Percentiles rank a stretch among this genome's conserved stretches.
Conservation (phyloP, 2,797 vertebrate genomes). For the Hyperoplus immaculatus region DNA sequence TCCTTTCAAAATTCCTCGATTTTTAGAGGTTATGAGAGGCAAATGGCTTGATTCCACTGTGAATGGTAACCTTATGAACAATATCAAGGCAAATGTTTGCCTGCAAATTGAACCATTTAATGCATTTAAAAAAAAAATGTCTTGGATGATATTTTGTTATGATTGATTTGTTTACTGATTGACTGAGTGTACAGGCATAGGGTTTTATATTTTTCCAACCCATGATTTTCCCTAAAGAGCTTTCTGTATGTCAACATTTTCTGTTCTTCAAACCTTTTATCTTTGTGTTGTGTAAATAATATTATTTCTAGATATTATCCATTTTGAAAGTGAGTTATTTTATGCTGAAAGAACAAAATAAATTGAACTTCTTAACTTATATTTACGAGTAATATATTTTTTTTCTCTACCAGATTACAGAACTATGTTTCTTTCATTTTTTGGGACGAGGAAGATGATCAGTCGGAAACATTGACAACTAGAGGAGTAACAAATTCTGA, state of each 20-base stretch:
- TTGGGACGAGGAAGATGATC: slow-evolving; percentile 18
- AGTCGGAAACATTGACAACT: slow-evolving; percentile 77
- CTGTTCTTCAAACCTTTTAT: slow-evolving; percentile 39
- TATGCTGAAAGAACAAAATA: slow-evolving; percentile 65
- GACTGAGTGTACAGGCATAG: background rate
- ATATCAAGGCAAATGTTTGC: slow-evolving; percentile 51
- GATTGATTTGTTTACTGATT: slow-evolving; percentile 46
- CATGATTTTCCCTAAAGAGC: slow-evolving; percentile 12
- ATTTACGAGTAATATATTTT: background rate
- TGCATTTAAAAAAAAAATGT: slow-evolving; percentile 32
- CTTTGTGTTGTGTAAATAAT: slow-evolving; percentile 61
- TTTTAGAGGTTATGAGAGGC: slow-evolving; percentile 65
- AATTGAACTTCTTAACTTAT: slow-evolving; percentile 52
- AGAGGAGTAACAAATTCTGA: slow-evolving; percentile 86
- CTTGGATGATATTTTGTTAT: slow-evolving; percentile 43
- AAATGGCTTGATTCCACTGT: slow-evolving; percentile 56
- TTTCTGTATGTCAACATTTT: slow-evolving; percentile 42
- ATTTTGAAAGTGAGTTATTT: slow-evolving; percentile 52
- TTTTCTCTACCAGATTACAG: background rate
- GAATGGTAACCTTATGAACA: slow-evolving; percentile 43
- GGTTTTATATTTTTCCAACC: slow-evolving; percentile 38
- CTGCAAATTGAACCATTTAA: slow-evolving; percentile 43
- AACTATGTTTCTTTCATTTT: background rate
- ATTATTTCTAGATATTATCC: slow-evolving; percentile 56
- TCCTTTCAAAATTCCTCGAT: slow-evolving; percentile 63